These are phyloP conservation scores for Lordiphosa mommai DNA, from an alignment of 1,140 invertebrate genomes.

Conservation along the genomic window DNA sequence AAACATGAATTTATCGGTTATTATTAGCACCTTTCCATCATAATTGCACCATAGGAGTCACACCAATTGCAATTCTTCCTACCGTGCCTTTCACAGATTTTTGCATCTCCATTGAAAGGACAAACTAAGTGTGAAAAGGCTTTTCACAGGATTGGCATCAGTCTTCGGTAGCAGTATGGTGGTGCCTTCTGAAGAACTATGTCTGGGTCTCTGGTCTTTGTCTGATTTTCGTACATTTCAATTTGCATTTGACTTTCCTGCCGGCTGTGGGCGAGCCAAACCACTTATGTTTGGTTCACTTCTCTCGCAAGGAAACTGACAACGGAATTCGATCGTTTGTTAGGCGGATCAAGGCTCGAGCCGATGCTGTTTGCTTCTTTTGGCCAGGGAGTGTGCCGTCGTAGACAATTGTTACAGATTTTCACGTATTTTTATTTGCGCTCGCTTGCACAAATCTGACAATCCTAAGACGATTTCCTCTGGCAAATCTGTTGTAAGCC, in stretches of 20 bases:
- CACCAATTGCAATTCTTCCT: constrained; percentile 35
- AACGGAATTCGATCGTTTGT: constrained; percentile 13
- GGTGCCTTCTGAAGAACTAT: constrained; percentile 33
- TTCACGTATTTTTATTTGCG: constrained; percentile 36
- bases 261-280: constrained; percentile 38
- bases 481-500: constrained; percentile 67
- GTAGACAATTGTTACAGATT: constrained; percentile 49
- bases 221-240: constrained; percentile 48
- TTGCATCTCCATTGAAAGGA: constrained; percentile 37
- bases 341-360: constrained; percentile 48
- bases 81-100: constrained; percentile 41
- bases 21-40: constrained; percentile 77
- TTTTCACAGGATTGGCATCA: constrained; percentile 31
- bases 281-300: constrained; percentile 55
- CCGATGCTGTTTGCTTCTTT: constrained; percentile 8
- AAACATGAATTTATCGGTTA: constrained; percentile 78
- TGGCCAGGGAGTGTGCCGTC: constrained; percentile 30
- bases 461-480: constrained; percentile 57
- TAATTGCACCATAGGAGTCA: constrained; percentile 67
- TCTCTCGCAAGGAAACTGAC: constrained; percentile 16
- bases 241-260: constrained; percentile 77
- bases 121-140: constrained; percentile 68
- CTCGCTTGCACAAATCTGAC: constrained; percentile 51
- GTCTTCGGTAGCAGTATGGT: constrained; percentile 29
- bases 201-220: constrained; percentile 18